phyloP scores from a whole-genome alignment of 2,113 vertebrate genomes.

The Furnarius figulus region DNA sequence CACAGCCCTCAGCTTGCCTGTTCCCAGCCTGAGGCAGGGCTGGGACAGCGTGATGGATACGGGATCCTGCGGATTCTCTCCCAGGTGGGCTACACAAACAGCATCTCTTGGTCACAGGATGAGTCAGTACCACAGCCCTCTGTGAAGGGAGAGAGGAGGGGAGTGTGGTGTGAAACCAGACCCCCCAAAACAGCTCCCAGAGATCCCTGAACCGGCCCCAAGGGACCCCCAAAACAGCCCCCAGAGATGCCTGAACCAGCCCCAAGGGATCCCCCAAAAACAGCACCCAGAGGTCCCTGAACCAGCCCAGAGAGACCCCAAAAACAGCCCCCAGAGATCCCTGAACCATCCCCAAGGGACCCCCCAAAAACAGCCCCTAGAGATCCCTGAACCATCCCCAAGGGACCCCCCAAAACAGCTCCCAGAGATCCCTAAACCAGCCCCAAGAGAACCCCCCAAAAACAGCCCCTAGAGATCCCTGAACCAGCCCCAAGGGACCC shows the following conservation, averaged over 20 bases:
- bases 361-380: background rate
- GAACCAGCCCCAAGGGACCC: background rate
- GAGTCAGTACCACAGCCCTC: conserved; percentile 61
- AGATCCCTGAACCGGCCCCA: background rate
- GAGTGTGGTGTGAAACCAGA: background rate
- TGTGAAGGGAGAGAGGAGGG: background rate
- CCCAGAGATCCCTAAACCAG: too few relatives aligned
- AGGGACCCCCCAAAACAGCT: too few relatives aligned
- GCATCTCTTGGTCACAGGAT: conserved; percentile 52
- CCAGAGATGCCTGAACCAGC: background rate
- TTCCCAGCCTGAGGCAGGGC: fast-evolving
- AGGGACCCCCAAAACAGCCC: background rate
- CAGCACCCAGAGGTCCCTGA: background rate
- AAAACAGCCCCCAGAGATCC: background rate
- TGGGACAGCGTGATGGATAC: fast-evolving
- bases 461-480: too few relatives aligned
- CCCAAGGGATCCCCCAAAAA: background rate
- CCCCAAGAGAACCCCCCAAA: too few relatives aligned
- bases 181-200: background rate
- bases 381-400: fast-evolving
- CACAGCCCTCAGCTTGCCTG: background rate
- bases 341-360: too few relatives aligned
- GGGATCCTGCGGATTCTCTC: background rate
- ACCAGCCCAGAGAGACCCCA: too few relatives aligned
- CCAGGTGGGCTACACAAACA: background rate